These are phyloP conservation scores for Eonycteris spelaea DNA, from an alignment of 2,113 vertebrate species.

Conservation along the genomic window DNA sequence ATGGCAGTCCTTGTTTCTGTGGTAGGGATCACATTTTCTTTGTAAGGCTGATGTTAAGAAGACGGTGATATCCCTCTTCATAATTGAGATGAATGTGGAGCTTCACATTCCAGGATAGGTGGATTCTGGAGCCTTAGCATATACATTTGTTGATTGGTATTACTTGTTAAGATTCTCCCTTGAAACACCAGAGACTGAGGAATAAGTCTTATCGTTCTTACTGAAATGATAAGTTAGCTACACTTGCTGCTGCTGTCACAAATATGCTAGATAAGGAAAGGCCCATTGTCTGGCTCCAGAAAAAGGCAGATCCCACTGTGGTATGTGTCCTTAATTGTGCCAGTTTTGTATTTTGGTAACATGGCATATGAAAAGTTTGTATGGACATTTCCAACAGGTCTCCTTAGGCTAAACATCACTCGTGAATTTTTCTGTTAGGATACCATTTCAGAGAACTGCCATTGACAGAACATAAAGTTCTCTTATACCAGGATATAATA, in stretches of 20 bases:
- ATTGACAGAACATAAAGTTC: conserved; percentile 9
- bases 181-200: neutral
- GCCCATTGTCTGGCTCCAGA: rapidly evolving
- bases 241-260: neutral
- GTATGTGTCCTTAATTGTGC: conserved; percentile 9
- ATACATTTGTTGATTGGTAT: conserved; percentile 6
- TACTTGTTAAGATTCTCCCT: neutral
- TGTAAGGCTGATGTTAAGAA: neutral
- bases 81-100: neutral
- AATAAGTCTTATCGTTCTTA: conserved; percentile 4
- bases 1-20: neutral
- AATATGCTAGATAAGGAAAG: neutral
- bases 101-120: conserved; percentile 35
- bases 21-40: neutral
- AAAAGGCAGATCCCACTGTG: conserved; percentile 27
- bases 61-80: neutral
- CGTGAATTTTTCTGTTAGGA: conserved; percentile 9
- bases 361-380: conserved; percentile 53
- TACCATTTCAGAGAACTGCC: conserved; percentile 42
- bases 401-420: conserved; percentile 59
- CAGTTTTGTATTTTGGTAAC: conserved; percentile 42
- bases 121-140: conserved; percentile 24
- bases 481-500: conserved; percentile 72
- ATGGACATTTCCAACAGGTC: conserved; percentile 3
- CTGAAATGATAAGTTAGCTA: neutral